Conservation (phyloP, 2,797 vertebrate genomes). For the Rhinophrynus dorsalis region DNA sequence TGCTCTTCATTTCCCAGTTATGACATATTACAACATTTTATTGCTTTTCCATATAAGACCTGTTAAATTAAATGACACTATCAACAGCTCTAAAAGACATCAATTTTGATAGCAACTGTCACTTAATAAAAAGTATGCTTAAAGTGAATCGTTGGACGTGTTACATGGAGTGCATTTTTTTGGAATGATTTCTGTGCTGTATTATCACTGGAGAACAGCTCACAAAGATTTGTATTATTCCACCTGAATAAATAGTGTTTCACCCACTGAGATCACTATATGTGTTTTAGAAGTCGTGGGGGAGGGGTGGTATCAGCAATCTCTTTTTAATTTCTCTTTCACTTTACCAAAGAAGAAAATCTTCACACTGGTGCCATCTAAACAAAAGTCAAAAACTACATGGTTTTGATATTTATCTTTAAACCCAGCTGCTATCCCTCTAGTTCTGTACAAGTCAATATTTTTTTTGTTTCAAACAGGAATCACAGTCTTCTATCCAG, state of each 20-base stretch:
- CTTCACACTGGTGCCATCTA: conserved; percentile 50
- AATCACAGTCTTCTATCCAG: conserved; percentile 52
- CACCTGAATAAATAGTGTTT: conserved; percentile 94
- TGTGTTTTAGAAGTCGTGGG: conserved; percentile 57
- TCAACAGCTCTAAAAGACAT: conserved; percentile 19
- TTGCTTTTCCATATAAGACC: conserved; percentile 35
- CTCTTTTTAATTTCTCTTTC: conserved; percentile 51
- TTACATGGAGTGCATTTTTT: conserved; percentile 82
- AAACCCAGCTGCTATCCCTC: conserved; percentile 64
- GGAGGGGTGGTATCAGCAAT: conserved; percentile 3
- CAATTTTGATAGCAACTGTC: conserved; percentile 68
- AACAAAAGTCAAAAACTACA: conserved; percentile 56
- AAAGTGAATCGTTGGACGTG: conserved; percentile 58
- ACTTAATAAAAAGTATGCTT: conserved; percentile 56
- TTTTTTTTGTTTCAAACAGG: conserved; percentile 58
- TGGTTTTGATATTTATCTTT: conserved; percentile 63
- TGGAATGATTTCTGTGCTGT: conserved; percentile 81
- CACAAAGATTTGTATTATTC: conserved; percentile 80
- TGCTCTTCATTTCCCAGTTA: neutral
- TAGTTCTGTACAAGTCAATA: conserved; percentile 51
- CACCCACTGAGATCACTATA: conserved; percentile 68
- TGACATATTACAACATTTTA: conserved; percentile 10
- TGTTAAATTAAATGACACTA: conserved; percentile 17
- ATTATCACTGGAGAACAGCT: conserved; percentile 78
- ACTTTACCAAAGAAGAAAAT: conserved; percentile 51